Evolutionary conservation across 2,113 vertebrate species (phyloP).

Genomic region (Ophthalmolycus amberensis): DNA sequence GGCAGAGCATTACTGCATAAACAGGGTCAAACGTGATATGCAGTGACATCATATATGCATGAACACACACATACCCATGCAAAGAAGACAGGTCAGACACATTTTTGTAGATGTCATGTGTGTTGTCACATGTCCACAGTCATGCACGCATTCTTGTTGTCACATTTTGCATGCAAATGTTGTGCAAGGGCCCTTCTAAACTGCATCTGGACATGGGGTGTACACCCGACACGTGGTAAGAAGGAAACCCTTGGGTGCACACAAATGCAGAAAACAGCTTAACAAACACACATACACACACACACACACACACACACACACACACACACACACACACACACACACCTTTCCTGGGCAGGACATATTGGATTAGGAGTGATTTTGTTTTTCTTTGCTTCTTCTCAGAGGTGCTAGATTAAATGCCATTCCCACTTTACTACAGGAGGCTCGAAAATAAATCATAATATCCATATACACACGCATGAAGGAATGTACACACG

Average conservation of each 20-base stretch:
- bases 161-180: conserved; percentile 36
- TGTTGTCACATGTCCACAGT: not conserved
- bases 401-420: conserved; percentile 81
- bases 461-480: conserved; percentile 69
- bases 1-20: conserved; percentile 10
- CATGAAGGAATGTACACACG: conserved; percentile 26
- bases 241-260: conserved; percentile 17
- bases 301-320: conserved; percentile 46
- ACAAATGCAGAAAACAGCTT: conserved; percentile 20
- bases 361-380: conserved; percentile 80
- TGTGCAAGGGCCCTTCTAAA: not conserved
- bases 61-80: conserved; percentile 8
- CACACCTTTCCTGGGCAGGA: conserved; percentile 60
- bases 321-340: conserved; percentile 36
- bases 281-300: conserved; percentile 37
- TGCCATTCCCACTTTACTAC: conserved; percentile 81
- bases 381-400: conserved; percentile 63
- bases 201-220: not conserved
- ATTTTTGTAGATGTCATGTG: conserved; percentile 12
- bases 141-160: not conserved
- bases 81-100: not conserved
- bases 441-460: conserved; percentile 80
- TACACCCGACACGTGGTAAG: not conserved
- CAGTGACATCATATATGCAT: conserved; percentile 42
- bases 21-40: conserved; percentile 35